Evolutionary conservation across 2,797 vertebrate species (phyloP).

Genomic region (Amblyopsis hoosieri): DNA sequence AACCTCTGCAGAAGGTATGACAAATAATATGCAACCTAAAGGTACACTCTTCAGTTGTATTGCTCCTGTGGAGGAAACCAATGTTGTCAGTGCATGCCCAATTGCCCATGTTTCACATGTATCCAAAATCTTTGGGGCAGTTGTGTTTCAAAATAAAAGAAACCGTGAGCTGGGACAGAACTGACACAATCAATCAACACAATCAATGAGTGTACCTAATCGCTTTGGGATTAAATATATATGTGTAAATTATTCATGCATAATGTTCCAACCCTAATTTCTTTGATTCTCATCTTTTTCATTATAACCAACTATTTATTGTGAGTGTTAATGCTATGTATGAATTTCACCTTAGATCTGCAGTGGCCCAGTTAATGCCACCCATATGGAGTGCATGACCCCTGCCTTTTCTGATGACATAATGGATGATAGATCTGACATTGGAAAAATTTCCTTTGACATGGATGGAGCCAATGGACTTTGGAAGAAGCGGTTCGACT

Average conservation of each 20-base stretch:
- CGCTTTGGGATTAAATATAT: too few relatives aligned
- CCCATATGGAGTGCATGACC: conserved; percentile 77
- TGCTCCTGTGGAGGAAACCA: not conserved
- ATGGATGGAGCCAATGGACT: conserved; percentile 76
- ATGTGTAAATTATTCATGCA: too few relatives aligned
- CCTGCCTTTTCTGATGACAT: conserved; percentile 74
- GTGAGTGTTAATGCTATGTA: conserved; percentile 10
- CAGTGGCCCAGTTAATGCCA: conserved; percentile 48
- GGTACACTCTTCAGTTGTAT: conserved; percentile 1
- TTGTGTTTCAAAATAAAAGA: too few relatives aligned
- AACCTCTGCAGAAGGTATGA: conserved; percentile 57
- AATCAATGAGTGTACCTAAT: too few relatives aligned
- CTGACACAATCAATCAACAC: too few relatives aligned
- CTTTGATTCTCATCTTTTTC: not conserved
- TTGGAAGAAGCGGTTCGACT: conserved; percentile 72
- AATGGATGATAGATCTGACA: conserved; percentile 58
- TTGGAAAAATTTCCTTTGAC: conserved; percentile 77
- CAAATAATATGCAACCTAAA: not conserved
- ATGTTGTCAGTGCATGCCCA: too few relatives aligned
- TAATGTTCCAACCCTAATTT: too few relatives aligned
- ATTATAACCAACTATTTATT: not conserved
- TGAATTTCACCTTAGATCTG: conserved; percentile 73
- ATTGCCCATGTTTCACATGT: too few relatives aligned
- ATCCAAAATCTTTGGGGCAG: too few relatives aligned
- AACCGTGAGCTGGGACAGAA: too few relatives aligned